Evolutionary conservation across 2,888 invertebrate genomes (phyloP), one percentile per base, ranked within the genome.

Genomic region (Rhamnusium bicolor): DNA sequence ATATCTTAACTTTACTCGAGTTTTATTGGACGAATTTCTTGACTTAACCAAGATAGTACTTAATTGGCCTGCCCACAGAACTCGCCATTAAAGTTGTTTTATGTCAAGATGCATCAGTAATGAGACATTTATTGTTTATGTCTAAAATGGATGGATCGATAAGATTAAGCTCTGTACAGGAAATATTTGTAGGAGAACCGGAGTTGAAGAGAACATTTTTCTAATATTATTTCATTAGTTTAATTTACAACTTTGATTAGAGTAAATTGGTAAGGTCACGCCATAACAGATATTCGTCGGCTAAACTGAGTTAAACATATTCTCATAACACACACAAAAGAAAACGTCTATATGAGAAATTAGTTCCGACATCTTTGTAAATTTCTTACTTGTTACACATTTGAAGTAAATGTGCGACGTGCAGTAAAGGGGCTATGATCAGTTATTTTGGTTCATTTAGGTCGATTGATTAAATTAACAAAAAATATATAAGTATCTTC

Each of bases 71-170:
- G 67, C 72, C 69, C 62, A 32, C 72, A 46, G 46, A 16, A 61
- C 18, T 51, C 19, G 12, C 2, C 46, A 21, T 19, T 19, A 27
- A 14, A 32, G 58, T 14, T 32, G 27, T 71, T 54, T 60, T 72
- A 72, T 72, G 73, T 71, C 71, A 69, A 65, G 65, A 73, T 71
- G 65, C 62, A 73, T 73, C 62, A 53, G 67, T 73, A 76, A 73
- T 69, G 58, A 69, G 69, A 46, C 75, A 68, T 71, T 71, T 76
- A 71, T 73, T 32, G 72, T 71, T 72, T 75, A 70, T 73, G 65
- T 73, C 73, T 61, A 27, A 32, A 32, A 8, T 58, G 65, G 75
- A 75, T 75, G 51, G 47, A 56, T 7, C 66, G 74, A 75, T 75
- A 75, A 51, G 68, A 65, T 72, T 40, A 40, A 12, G 40, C 1